A percentile compares a stretch with the other conserved stretches of the same genome.
Conservation (phyloP, 92 coral and sea anemone genomes). For the Micromussa lordhowensis region DNA sequence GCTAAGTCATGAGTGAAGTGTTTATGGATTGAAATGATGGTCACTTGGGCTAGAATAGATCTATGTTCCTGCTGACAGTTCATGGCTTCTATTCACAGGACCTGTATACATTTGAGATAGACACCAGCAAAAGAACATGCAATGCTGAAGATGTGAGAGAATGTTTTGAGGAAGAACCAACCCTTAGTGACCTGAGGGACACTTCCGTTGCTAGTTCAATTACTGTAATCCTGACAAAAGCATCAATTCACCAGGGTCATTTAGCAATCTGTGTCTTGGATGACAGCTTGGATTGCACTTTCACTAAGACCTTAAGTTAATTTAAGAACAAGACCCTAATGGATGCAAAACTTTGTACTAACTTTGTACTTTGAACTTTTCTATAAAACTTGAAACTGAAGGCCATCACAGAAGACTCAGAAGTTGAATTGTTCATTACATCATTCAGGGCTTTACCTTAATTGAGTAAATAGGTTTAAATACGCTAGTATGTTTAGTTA, state of each 20-base stretch:
- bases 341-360: too few relatives aligned
- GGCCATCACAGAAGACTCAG: too few relatives aligned
- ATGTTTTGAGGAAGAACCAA: background rate
- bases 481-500: too few relatives aligned
- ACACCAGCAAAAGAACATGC: background rate
- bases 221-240: background rate
- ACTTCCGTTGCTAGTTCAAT: background rate
- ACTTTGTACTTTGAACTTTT: too few relatives aligned
- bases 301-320: background rate
- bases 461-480: too few relatives aligned
- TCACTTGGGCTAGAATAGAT: too few relatives aligned
- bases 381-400: too few relatives aligned
- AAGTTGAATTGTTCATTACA: too few relatives aligned
- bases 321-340: too few relatives aligned
- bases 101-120: background rate
- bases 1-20: too few relatives aligned
- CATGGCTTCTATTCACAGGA: background rate
- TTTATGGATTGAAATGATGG: too few relatives aligned
- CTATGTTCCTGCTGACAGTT: background rate
- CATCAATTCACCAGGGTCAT: background rate
- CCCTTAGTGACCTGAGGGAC: background rate
- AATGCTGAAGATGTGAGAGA: constrained; percentile 3
- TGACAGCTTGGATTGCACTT: constrained; percentile 15
- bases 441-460: too few relatives aligned
- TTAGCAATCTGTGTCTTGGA: background rate